A percentile compares a stretch with the other conserved stretches of the same genome.
Evolutionary conservation across 2,888 invertebrate genomes (phyloP).

Genomic region (Hololepta plana): DNA sequence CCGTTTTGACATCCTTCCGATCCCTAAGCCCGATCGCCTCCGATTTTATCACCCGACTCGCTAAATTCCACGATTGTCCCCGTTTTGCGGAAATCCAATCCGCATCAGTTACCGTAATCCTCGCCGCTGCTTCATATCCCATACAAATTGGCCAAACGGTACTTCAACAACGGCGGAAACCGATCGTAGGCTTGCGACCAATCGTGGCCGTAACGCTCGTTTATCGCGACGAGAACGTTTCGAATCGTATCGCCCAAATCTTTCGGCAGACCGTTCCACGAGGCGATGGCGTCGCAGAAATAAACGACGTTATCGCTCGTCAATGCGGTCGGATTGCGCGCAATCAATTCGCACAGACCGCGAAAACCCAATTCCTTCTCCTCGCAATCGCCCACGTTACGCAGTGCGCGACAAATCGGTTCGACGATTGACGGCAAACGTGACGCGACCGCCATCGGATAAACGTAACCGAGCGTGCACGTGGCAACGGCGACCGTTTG

Average conservation of each 20-base stretch:
- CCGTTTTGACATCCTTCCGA: too few species aligned
- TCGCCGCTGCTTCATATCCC: conserved; percentile 19
- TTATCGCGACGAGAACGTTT: conserved; percentile 88
- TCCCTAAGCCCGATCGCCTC: conserved; percentile 6
- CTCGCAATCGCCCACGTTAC: conserved; percentile 96
- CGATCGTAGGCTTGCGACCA: conserved; percentile 93
- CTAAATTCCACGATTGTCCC: too few species aligned
- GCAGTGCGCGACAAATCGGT: conserved; percentile 93
- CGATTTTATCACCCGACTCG: too few species aligned
- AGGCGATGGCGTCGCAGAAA: conserved; percentile 98
- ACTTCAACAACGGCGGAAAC: conserved; percentile 84
- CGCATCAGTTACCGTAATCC: too few species aligned
- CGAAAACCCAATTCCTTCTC: conserved; percentile 98
- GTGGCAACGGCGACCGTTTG: conserved; percentile 99
- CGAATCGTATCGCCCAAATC: conserved; percentile 91
- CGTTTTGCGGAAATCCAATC: too few species aligned
- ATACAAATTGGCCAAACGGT: conserved; percentile 73
- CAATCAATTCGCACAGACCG: conserved; percentile 96
- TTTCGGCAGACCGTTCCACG: conserved; percentile 68
- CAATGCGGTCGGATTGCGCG: conserved; percentile 88
- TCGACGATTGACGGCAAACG: conserved; percentile 96
- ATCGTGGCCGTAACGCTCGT: conserved; percentile 88
- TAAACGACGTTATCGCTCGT: conserved; percentile 95
- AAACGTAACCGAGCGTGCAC: conserved; percentile 98
- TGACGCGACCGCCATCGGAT: conserved; percentile 97